Evolutionary conservation across 1,140 invertebrate species (phyloP), one percentile per base, ranked within the genome.

Genomic region (Plectrocnemia conspersa): DNA sequence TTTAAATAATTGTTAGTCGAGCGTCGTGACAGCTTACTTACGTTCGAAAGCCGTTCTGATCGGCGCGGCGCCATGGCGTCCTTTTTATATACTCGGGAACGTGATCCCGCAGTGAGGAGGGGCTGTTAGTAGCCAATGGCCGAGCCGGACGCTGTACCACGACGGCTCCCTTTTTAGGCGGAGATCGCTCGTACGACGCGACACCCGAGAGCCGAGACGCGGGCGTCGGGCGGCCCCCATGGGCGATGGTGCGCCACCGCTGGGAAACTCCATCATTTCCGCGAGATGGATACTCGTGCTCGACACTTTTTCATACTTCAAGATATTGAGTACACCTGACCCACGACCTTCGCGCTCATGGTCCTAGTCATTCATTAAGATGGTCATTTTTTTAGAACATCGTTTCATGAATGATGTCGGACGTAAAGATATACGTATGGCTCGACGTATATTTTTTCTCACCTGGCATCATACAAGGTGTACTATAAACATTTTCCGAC

Each of bases 11-110:
- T 48, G 48, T 56, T 55, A 47, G 46, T 53, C 29, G 33, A 45
- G 62, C 59, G 64, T 65, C 66, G 68, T 66, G 69, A 66, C 64
- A 64, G 62, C 62, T n/a, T 69, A 76, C 74, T 76, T 69, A 76
- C 79, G 86, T 88, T 89, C 84, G 84, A 86, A 87, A 90, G 87
- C 86, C 87, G 86, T 89, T 90, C 87, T 91, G 88, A 86, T 82
- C 81, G 79, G 79, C 76, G 73, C 75, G 77, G 76, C 76, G 77
- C 76, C 69, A 73, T 68, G 73, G 68, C 73, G 75, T 78, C 79
- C 77, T 80, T 84, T n/a, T 89, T 88, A 88, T 89, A 89, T 88
- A 86, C 81, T 79, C 73, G 80, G 86, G 84, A 88, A 89, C 80
- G 84, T 85, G 85, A 89, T 85, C 82, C 82, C 76, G 73, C 67